phyloP scores from a whole-genome alignment of 2,888 invertebrate genomes.

The Dryobotodes eremita region DNA sequence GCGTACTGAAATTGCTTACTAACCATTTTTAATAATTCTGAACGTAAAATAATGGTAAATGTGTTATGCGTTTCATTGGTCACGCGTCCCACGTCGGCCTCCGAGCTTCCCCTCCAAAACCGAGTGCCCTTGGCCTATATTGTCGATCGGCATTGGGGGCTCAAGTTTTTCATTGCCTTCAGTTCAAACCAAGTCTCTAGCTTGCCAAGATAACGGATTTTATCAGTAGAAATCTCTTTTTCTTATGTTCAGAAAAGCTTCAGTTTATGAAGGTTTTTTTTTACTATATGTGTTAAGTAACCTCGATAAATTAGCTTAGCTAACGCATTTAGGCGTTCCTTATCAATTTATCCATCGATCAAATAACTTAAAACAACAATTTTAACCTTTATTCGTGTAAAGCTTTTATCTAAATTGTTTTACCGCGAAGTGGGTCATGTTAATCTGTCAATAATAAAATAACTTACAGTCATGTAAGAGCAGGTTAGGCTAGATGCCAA shows the following conservation, averaged over 20 bases:
- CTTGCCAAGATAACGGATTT: slow-evolving; percentile 48
- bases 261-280: background rate
- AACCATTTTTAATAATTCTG: slow-evolving; percentile 29
- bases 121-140: slow-evolving; percentile 58
- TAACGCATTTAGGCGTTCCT: slow-evolving; percentile 9
- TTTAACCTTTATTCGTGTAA: slow-evolving; percentile 27
- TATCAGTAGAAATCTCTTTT: slow-evolving; percentile 33
- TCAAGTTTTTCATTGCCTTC: slow-evolving; percentile 57
- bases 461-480: slow-evolving; percentile 1
- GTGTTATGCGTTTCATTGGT: slow-evolving; percentile 50
- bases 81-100: slow-evolving; percentile 49
- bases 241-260: background rate
- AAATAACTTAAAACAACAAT: slow-evolving; percentile 42
- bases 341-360: slow-evolving; percentile 42
- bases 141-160: slow-evolving; percentile 51
- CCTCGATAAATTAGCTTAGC: slow-evolving; percentile 31
- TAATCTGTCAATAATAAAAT: slow-evolving; percentile 43
- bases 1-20: slow-evolving; percentile 1
- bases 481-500: slow-evolving; percentile 8
- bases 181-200: slow-evolving; percentile 27
- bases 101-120: slow-evolving; percentile 56
- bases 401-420: slow-evolving; percentile 63
- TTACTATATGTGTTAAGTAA: background rate
- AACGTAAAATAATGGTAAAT: slow-evolving; percentile 49
- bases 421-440: slow-evolving; percentile 34